These are phyloP conservation scores for Triplophysa bombifrons DNA, from an alignment of 2,797 vertebrate genomes.

Conservation along the genomic window DNA sequence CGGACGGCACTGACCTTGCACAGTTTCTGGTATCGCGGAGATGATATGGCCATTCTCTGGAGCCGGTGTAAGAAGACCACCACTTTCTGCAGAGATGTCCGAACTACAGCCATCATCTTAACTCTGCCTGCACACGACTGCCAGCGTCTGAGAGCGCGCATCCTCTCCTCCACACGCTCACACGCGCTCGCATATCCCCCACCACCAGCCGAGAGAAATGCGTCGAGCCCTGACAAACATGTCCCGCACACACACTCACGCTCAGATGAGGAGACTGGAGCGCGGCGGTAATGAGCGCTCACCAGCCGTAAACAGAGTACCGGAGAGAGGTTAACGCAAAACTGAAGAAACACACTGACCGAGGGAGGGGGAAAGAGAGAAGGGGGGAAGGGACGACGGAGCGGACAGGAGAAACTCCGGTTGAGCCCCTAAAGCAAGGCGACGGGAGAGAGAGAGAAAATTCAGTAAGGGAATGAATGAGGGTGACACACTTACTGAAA, in stretches of 20 bases:
- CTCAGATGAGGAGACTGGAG: conserved; percentile 13
- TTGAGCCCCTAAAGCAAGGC: background rate
- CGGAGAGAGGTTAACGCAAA: conserved; percentile 7
- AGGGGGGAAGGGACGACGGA: background rate
- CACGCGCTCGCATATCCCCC: conserved; percentile 48
- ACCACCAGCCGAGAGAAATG: conserved; percentile 27
- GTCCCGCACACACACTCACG: conserved; percentile 37
- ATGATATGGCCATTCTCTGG: conserved; percentile 99
- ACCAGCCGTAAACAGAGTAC: conserved; percentile 1
- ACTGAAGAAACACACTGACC: conserved; percentile 1
- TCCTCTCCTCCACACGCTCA: conserved; percentile 58
- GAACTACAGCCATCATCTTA: conserved; percentile 99
- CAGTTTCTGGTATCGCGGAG: conserved; percentile 98
- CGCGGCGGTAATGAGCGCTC: background rate
- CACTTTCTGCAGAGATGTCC: conserved; percentile 99
- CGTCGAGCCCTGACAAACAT: conserved; percentile 50
- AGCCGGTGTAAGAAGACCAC: conserved; percentile 98
- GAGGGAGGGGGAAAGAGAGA: background rate
- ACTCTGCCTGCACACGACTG: conserved; percentile 80
- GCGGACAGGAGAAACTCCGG: conserved; percentile 24
- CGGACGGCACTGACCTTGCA: conserved; percentile 89
- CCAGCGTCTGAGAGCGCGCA: conserved; percentile 72
- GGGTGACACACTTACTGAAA: conserved; percentile 39
- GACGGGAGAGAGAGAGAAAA: conserved; percentile 16
- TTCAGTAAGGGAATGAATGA: conserved; percentile 31